phyloP scores from a whole-genome alignment of 2,888 invertebrate species.

The Onchidella celtica region DNA sequence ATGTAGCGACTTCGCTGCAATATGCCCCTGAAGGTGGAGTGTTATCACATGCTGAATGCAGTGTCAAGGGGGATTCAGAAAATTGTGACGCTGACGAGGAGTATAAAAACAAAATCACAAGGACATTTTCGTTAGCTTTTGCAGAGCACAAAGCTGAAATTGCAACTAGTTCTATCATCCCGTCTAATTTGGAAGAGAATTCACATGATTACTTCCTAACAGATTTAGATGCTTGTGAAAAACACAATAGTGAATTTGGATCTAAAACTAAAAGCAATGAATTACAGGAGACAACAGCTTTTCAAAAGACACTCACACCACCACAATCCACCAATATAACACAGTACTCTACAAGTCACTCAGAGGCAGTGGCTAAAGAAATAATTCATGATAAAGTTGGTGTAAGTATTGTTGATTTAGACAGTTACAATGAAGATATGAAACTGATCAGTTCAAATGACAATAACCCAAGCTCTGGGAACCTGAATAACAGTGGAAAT shows the following conservation, averaged over 20 bases:
- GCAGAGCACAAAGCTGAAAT: background rate
- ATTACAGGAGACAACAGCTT: too few relatives aligned
- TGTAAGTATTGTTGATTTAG: background rate
- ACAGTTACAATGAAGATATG: background rate
- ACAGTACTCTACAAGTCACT: too few relatives aligned
- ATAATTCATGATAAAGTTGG: background rate
- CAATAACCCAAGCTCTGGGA: background rate
- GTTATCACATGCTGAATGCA: too few relatives aligned
- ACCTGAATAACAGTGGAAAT: background rate
- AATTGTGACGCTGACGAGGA: too few relatives aligned
- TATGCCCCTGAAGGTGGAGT: too few relatives aligned
- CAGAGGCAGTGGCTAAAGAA: too few relatives aligned
- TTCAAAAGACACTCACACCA: too few relatives aligned
- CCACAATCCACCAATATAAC: too few relatives aligned
- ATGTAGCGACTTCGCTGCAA: too few relatives aligned
- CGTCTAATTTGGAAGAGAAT: background rate
- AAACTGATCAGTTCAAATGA: background rate
- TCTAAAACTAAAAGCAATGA: too few relatives aligned
- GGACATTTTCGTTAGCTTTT: constrained; percentile 8
- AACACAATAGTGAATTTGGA: too few relatives aligned
- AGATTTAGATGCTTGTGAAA: constrained; percentile 1
- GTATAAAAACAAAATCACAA: background rate
- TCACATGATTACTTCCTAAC: constrained; percentile 1
- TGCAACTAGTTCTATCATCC: background rate
- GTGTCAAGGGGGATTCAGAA: too few relatives aligned